Base-by-base conservation (phyloP, 2,888 invertebrate species). In the Drosophila differens region DNA sequence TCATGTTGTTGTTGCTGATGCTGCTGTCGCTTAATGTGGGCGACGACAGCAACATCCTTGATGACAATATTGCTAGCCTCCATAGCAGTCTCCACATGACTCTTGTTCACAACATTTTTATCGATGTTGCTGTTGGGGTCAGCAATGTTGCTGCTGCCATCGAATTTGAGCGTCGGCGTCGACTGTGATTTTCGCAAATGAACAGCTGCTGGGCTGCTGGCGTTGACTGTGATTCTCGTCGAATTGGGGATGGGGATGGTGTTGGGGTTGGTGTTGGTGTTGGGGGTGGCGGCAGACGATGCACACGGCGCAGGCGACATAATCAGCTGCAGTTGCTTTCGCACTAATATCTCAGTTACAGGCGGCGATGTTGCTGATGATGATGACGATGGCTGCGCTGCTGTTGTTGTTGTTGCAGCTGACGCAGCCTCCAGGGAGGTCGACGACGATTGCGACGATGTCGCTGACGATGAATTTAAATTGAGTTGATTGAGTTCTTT, bases 401-500 rank as follows among this genome's bases (percentile, higher is more conserved):
- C 44, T 64, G 63, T n/a, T 66, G 51, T 49, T 55, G 74, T 39
- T 79, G 70, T 28, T 70, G 54, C 25, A 33, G 69, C 52, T 54
- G 68, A 39, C 58, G 67, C 63, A 81, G 82, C 76, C 82, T 77
- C 77, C 73, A 80, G 65, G 77, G 78, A 78, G 84, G 84, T 73
- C 83, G 80, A 41, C 62, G 66, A 52, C 74, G 57, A 78, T 58
- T 52, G 70, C 65, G 64, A 63, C 73, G 71, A 41, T 54, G 77
- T 66, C 77, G 82, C 65, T 73, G 84, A 70, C 71, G 83, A 83
- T 80, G 81, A 86, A 81, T 91, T 83, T 87, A 85, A 89, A 90
- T 91, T 91, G 89, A 89, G 81, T 89, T 91, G 89, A 88, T 88
- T 88, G 89, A 85, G 83, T 58, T 89, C 86, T 74, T 82, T 71